Conservation (phyloP, 2,797 vertebrate species). For the Buphagus erythrorhynchus region DNA sequence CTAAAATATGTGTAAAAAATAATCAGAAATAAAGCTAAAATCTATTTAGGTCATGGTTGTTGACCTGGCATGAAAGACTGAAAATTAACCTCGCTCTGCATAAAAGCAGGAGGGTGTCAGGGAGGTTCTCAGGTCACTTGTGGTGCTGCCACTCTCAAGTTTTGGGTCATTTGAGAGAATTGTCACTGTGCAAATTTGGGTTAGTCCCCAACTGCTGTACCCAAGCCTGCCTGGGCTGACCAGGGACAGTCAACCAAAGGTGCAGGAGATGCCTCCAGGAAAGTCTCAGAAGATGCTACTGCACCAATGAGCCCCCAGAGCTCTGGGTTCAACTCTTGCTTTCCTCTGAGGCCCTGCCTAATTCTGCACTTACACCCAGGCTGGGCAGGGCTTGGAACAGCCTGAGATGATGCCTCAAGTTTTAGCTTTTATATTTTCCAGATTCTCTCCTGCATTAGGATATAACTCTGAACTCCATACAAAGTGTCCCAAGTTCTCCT, state of each 20-base stretch:
- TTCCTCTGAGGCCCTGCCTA: background rate
- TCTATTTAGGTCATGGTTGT: background rate
- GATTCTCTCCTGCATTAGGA: background rate
- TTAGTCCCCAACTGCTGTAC: background rate
- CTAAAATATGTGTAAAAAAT: background rate
- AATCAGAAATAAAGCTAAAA: background rate
- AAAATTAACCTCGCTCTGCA: background rate
- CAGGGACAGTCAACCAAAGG: background rate
- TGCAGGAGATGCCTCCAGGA: background rate
- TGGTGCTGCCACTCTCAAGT: background rate
- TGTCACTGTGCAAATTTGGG: accelerated
- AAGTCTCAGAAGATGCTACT: background rate
- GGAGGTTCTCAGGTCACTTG: background rate
- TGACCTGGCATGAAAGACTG: background rate
- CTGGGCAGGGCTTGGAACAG: background rate
- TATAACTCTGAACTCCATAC: background rate
- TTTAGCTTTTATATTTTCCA: background rate
- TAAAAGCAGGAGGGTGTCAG: background rate
- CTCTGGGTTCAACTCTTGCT: background rate
- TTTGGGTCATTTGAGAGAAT: background rate
- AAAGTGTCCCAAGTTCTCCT: background rate
- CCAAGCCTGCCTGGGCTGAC: background rate
- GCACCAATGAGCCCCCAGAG: background rate
- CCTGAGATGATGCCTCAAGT: background rate
- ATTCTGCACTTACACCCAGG: background rate